phyloP scores from a whole-genome alignment of 1,140 invertebrate genomes.

The Zaprionus gabonicus region DNA sequence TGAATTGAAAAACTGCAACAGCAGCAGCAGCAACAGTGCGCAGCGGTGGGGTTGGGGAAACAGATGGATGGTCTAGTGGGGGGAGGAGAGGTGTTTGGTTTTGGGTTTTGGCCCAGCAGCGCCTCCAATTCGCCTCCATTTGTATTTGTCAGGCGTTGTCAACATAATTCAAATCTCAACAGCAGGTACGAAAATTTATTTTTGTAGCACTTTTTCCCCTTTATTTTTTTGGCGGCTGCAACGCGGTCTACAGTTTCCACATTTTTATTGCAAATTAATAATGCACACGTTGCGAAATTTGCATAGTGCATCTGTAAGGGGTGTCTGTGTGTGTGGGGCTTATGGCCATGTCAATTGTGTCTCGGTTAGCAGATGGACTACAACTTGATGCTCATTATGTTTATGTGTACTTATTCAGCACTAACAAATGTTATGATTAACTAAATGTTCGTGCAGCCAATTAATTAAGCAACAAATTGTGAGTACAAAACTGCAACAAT shows the following conservation, averaged over 20 bases:
- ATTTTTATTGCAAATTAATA: slow-evolving; percentile 83
- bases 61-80: slow-evolving; percentile 5
- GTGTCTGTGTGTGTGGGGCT: slow-evolving; percentile 21
- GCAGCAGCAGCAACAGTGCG: background rate
- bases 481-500: slow-evolving; percentile 68
- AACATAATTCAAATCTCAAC: slow-evolving; percentile 75
- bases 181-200: slow-evolving; percentile 74
- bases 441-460: slow-evolving; percentile 73
- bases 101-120: slow-evolving; percentile 36
- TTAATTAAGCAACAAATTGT: slow-evolving; percentile 66
- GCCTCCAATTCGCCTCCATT: slow-evolving; percentile 78
- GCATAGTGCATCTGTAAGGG: slow-evolving; percentile 10
- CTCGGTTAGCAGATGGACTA: slow-evolving; percentile 48
- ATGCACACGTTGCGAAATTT: slow-evolving; percentile 57
- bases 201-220: slow-evolving; percentile 42
- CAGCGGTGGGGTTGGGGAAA: background rate
- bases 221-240: slow-evolving; percentile 38
- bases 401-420: slow-evolving; percentile 45
- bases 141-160: slow-evolving; percentile 77
- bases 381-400: slow-evolving; percentile 52
- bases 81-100: too few species aligned
- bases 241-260: slow-evolving; percentile 58
- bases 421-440: slow-evolving; percentile 80
- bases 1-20: slow-evolving; percentile 66
- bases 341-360: slow-evolving; percentile 74